These are phyloP conservation scores for Rhabdophis nuchalis DNA, from an alignment of 2,797 vertebrate species.

Conservation along the genomic window DNA sequence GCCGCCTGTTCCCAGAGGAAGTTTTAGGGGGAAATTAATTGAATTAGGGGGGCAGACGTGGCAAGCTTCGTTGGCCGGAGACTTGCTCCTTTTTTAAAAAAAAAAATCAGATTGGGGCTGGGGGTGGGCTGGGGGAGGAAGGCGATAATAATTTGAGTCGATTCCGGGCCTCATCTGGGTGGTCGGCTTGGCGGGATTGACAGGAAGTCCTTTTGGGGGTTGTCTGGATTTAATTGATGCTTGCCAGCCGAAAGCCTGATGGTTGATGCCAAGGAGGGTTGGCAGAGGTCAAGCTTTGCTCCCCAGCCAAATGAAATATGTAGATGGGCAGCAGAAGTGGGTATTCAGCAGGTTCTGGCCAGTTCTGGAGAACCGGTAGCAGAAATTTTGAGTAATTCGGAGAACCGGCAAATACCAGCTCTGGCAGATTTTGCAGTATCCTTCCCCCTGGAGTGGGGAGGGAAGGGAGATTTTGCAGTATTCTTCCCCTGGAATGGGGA, in stretches of 20 bases:
- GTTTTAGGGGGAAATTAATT: slow-evolving; percentile 85
- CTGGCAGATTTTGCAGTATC: too few species aligned
- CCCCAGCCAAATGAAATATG: neutral
- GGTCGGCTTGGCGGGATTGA: slow-evolving; percentile 37
- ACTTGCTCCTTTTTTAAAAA: slow-evolving; percentile 30
- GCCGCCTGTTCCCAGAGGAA: slow-evolving; percentile 78
- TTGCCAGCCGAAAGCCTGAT: neutral
- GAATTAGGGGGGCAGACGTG: slow-evolving; percentile 82
- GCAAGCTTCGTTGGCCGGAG: slow-evolving; percentile 62
- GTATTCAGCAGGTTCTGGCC: too few species aligned
- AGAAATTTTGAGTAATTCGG: too few species aligned
- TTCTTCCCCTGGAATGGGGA: too few species aligned
- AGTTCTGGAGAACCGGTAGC: too few species aligned
- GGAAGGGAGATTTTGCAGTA: too few species aligned
- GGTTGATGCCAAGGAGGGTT: slow-evolving; percentile 26
- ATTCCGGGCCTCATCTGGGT: slow-evolving; percentile 72
- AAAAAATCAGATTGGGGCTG: too few species aligned
- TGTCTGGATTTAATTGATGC: neutral
- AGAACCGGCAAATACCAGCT: too few species aligned
- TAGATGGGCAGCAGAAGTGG: neutral
- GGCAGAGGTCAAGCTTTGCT: neutral
- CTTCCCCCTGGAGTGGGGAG: too few species aligned
- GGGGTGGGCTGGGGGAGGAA: neutral
- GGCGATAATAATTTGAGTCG: slow-evolving; percentile 35
- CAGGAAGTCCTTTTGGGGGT: slow-evolving; percentile 37